These are phyloP conservation scores for Calypte anna DNA, from an alignment of 2,113 vertebrate species.

Conservation along the genomic window DNA sequence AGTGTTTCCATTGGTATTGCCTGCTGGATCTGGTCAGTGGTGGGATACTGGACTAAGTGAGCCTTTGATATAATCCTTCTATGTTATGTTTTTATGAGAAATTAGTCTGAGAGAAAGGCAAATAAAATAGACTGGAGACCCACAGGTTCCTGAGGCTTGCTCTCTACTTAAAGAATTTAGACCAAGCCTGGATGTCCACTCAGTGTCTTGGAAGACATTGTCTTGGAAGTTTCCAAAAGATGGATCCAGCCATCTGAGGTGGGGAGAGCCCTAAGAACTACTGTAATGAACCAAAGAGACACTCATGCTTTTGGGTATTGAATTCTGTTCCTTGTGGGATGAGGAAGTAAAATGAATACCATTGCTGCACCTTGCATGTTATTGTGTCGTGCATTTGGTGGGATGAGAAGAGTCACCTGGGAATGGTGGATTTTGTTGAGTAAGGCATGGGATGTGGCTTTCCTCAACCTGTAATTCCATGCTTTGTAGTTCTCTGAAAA, in stretches of 20 bases:
- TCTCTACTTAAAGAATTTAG: not conserved
- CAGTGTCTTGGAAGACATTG: not conserved
- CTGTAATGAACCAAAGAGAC: not conserved
- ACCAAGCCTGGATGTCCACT: not conserved
- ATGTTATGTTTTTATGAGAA: not conserved
- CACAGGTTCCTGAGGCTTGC: not conserved
- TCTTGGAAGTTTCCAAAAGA: not conserved
- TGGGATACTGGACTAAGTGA: not conserved
- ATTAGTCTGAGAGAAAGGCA: not conserved
- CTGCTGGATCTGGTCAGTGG: not conserved
- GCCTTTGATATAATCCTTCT: not conserved
- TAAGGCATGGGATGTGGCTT: not conserved
- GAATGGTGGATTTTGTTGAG: not conserved
- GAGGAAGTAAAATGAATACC: not conserved
- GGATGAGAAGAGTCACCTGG: not conserved
- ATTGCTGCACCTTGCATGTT: rapidly evolving
- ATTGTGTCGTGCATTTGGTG: not conserved
- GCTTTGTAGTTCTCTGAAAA: not conserved
- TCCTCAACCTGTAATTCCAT: not conserved
- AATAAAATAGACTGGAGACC: not conserved
- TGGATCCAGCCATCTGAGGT: not conserved
- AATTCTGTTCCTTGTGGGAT: not conserved
- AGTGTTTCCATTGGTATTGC: not conserved
- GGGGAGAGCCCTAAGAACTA: not conserved
- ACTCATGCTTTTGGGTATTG: not conserved